phyloP scores from a whole-genome alignment of 2,888 invertebrate genomes.

The Platycheirus albimanus region DNA sequence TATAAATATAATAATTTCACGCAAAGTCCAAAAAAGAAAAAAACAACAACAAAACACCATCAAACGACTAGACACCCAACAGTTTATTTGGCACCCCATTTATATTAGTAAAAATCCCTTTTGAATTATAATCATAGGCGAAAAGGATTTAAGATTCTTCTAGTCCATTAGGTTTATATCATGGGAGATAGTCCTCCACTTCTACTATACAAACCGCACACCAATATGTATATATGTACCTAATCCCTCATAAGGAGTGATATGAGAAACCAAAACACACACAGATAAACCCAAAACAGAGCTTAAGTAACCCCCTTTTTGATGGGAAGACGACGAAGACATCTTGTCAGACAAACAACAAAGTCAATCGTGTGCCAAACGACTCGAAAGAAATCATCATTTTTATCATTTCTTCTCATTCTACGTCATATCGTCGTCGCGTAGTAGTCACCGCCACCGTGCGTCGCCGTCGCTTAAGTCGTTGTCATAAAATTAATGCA shows the following conservation, averaged over 20 bases:
- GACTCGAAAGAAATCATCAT: slow-evolving; percentile 36
- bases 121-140: slow-evolving; percentile 34
- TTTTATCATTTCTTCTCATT: not conserved
- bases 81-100: slow-evolving; percentile 50
- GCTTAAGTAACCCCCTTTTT: slow-evolving; percentile 30
- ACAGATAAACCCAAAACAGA: slow-evolving; percentile 11
- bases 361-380: slow-evolving; percentile 59
- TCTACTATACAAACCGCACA: no score
- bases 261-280: not conserved
- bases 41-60: not conserved
- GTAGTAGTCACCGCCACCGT: no score
- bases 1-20: slow-evolving; percentile 31
- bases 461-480: no score
- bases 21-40: slow-evolving; percentile 24
- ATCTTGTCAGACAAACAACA: slow-evolving; percentile 64
- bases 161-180: slow-evolving; percentile 54
- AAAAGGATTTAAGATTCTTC: slow-evolving; percentile 45
- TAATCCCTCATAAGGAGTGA: slow-evolving; percentile 2
- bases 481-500: slow-evolving; percentile 67
- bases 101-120: slow-evolving; percentile 17
- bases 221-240: no score
- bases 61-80: slow-evolving; percentile 10
- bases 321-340: no score
- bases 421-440: slow-evolving; percentile 33
- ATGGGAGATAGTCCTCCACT: not conserved